Percentiles rank a stretch among this genome's conserved stretches.
Evolutionary conservation across 2,797 vertebrate species (phyloP).

Genomic region (Pygocentrus nattereri): DNA sequence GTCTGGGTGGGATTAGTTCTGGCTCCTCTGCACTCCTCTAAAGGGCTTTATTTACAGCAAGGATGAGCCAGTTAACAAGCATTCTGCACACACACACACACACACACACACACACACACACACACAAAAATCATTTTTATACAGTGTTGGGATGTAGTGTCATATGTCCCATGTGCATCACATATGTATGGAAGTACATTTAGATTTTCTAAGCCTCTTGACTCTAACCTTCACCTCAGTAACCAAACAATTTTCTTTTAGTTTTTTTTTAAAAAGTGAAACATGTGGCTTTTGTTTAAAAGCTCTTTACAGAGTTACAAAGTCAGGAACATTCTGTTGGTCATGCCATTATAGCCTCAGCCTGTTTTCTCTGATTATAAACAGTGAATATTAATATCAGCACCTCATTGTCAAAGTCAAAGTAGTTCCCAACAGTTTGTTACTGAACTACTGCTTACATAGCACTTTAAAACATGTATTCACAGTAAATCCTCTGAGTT

Average conservation of each 20-base stretch:
- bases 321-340: too few relatives aligned
- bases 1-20: conserved; percentile 73
- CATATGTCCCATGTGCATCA: neutral
- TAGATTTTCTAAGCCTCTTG: too few relatives aligned
- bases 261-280: too few relatives aligned
- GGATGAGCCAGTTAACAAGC: conserved; percentile 22
- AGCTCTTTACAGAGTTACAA: too few relatives aligned
- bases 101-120: neutral
- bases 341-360: too few relatives aligned
- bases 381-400: neutral
- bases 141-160: neutral
- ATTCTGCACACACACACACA: conserved; percentile 1
- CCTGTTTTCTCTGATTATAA: too few relatives aligned
- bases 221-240: too few relatives aligned
- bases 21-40: conserved; percentile 44
- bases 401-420: neutral
- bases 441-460: neutral
- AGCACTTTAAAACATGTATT: neutral
- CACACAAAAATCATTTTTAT: neutral
- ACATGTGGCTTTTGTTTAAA: too few relatives aligned
- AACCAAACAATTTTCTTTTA: too few relatives aligned
- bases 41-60: conserved; percentile 40
- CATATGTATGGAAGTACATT: too few relatives aligned
- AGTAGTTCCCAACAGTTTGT: neutral
- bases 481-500: neutral